Percentiles rank a stretch among this genome's conserved stretches.
phyloP scores from a whole-genome alignment of 2,113 vertebrate species.

The Chaenogobius annularis region DNA sequence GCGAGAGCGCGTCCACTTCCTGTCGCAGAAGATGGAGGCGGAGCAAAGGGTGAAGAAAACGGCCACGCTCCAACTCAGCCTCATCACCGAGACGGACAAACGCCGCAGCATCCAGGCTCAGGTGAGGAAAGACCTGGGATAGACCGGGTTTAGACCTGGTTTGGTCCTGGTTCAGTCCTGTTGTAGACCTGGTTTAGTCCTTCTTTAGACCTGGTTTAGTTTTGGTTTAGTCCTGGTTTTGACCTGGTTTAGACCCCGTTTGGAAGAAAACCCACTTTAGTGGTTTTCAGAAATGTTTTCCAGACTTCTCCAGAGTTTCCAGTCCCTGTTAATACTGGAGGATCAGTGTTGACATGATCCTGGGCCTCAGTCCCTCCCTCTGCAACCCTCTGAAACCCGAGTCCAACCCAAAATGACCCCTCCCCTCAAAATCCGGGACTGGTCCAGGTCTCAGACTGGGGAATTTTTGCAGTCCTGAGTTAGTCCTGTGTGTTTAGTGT shows the following conservation, averaged over 20 bases:
- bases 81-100: slow-evolving; percentile 88
- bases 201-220: neutral
- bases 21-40: slow-evolving; percentile 92
- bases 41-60: slow-evolving; percentile 96
- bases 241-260: neutral
- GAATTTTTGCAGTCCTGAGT: neutral
- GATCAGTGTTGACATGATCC: neutral
- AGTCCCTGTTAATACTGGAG: neutral
- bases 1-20: slow-evolving; percentile 80
- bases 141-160: neutral
- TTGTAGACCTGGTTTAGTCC: neutral
- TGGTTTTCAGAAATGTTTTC: neutral
- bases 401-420: neutral
- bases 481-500: neutral
- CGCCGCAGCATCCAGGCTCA: slow-evolving; percentile 91
- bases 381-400: neutral
- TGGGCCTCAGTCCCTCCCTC: neutral
- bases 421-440: neutral
- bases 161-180: neutral
- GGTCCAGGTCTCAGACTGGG: no score
- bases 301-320: neutral
- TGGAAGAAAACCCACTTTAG: neutral
- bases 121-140: slow-evolving; percentile 62
- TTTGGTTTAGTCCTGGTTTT: neutral
- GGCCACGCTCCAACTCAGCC: slow-evolving; percentile 89